Base-by-base conservation (phyloP, 2,888 invertebrate species). In the Drosophila bunnanda region DNA sequence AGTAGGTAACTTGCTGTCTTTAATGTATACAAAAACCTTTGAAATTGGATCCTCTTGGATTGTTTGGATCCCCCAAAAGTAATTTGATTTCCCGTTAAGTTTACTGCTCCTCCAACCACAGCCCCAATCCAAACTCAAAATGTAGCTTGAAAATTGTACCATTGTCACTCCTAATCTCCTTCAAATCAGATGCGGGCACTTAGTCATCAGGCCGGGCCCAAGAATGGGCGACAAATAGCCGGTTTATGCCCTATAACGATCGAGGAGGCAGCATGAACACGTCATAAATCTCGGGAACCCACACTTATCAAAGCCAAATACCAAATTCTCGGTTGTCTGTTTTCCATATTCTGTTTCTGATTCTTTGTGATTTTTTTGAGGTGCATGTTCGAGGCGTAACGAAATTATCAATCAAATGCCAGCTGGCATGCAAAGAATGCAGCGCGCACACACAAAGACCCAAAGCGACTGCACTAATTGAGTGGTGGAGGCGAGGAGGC, bases 371-470 rank as follows among this genome's bases (percentile, higher is more conserved):
- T 32, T 36, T 46, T 72, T 65, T 38, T 55, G 56, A 52, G 64
- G 28, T 20, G 43, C 87, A 80, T 83, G 74, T 81, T 74, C 60
- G 67, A 84, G 88, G 83, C 83, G 88, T 84, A 89, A 89, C 83
- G 75, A 83, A 87, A 83, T 87, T 83, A 83, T 83, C 89, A 83
- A 83, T 83, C 83, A 83, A 83, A 89, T 83, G 88, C 88, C 83
- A 83, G 85, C 79, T 76, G 83, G 83, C 88, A 83, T 84, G 76
- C 82, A 81, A 81, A 65, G 89, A 83, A 83, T 89, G 88, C 88
- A 80, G 58, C 55, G 64, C 64, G 52, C 64, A 65, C 66, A 66
- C 73, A 67, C 74, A 69, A 56, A 69, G 62, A 55, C 43, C 54
- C 64, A 50, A 58, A 58, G 34, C 70, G 68, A 69, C 67, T 74